Evolutionary conservation across 2,888 invertebrate genomes (phyloP), one percentile per base, ranked within the genome.

Genomic region (Phalangium opilio): DNA sequence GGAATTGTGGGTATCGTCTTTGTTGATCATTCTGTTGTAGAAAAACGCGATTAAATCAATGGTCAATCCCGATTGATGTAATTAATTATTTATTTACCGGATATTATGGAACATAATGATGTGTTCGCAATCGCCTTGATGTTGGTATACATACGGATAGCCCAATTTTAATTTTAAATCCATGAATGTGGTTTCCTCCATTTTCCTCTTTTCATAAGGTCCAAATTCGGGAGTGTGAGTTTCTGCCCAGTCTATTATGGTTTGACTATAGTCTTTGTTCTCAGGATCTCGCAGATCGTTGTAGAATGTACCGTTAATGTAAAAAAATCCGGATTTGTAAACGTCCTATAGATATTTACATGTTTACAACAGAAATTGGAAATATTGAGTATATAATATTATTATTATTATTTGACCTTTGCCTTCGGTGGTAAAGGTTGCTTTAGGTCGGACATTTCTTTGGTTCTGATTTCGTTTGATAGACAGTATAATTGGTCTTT

Each of bases 41-140:
- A n/a, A n/a, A n/a, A n/a, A n/a, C n/a, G n/a, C n/a, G n/a, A n/a
- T n/a, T n/a, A 27, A 27, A 27, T 27, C 8, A 27, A 27, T 27
- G 27, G 8, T 27, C 27, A 14, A 10, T 8, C 7, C 17, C 8
- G 38, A 12, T 34, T 12, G 1, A 34, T n/a, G n/a, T 12, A 34
- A 11, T 34, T 12, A 1, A 34, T n/a, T 15, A 36, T 12, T 15
- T 36, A 17, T 8, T 41, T 47, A 45, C 49, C 52, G 49, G 11
- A 58, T 35, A 41, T 58, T 58, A 45, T 44, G 50, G 43, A 58
- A 55, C 15, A 57, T 50, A 11, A 93, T 73, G 2, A 90, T 64
- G 67, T 95, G 95, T 67, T 95, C 91, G 67, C 93, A 95, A 61
- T 78, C 74, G 8, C 87, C 91, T 65, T 87, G 85, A 69, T 95